phyloP scores from a whole-genome alignment of 2,888 invertebrate species.

The Cybosia mesomella region DNA sequence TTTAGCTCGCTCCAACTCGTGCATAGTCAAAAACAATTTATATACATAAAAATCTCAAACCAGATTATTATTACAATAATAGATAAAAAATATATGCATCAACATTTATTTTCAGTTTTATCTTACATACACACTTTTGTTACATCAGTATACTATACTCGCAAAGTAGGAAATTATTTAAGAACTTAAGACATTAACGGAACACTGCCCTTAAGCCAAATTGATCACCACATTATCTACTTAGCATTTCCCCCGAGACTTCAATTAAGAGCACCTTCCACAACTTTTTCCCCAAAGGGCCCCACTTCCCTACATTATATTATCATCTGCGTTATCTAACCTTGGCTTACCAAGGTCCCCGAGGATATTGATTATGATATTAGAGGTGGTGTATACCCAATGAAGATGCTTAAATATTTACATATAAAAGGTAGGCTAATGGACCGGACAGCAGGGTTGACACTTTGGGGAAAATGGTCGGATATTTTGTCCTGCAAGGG shows the following conservation, averaged over 20 bases:
- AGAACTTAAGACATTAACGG: not conserved
- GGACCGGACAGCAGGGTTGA: constrained; percentile 9
- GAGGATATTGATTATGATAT: constrained; percentile 33
- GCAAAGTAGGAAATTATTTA: not conserved
- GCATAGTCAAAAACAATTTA: too few species aligned
- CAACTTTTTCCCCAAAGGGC: constrained; percentile 2
- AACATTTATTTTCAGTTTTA: too few species aligned
- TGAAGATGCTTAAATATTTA: constrained; percentile 43
- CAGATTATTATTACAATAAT: too few species aligned
- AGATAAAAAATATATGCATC: too few species aligned
- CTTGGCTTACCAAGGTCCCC: constrained; percentile 3
- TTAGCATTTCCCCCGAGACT: constrained; percentile 1
- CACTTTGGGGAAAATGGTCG: constrained; percentile 10
- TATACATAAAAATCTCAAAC: too few species aligned
- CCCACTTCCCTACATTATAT: not conserved
- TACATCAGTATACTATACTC: not conserved
- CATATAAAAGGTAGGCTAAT: constrained; percentile 37
- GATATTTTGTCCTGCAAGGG: not conserved
- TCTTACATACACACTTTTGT: not conserved
- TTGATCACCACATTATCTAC: constrained; percentile 11
- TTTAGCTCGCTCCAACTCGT: too few species aligned
- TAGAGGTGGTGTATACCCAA: constrained; percentile 36
- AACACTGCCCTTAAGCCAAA: not conserved
- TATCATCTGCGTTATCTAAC: constrained; percentile 7
- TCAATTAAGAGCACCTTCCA: constrained; percentile 12